Conservation (phyloP, 2,113 vertebrate species). For the Drymodes brunneopygia region DNA sequence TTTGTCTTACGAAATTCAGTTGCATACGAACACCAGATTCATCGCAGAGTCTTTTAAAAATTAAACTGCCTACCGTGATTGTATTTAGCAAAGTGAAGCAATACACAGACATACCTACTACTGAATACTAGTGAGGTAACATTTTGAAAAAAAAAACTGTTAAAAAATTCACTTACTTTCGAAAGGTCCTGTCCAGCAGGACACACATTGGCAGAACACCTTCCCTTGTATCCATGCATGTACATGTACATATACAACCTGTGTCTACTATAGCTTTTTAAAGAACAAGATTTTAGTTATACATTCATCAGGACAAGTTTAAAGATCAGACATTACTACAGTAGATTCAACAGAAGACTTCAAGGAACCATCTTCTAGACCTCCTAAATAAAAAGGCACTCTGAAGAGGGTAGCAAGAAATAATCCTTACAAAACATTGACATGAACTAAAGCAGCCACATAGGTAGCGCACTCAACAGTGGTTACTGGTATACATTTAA, state of each 20-base stretch:
- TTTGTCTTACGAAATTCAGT: slow-evolving; percentile 22
- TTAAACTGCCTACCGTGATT: slow-evolving; percentile 42
- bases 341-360: slow-evolving; percentile 43
- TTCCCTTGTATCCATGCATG: slow-evolving; percentile 61
- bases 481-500: background rate
- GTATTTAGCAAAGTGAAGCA: slow-evolving; percentile 49
- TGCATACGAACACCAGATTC: background rate
- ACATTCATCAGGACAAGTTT: slow-evolving; percentile 67
- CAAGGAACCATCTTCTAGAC: slow-evolving; percentile 18
- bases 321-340: slow-evolving; percentile 36
- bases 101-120: slow-evolving; percentile 41
- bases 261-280: slow-evolving; percentile 50
- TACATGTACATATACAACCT: slow-evolving; percentile 64
- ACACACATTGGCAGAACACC: slow-evolving; percentile 65
- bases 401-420: slow-evolving; percentile 23
- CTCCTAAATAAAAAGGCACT: slow-evolving; percentile 68
- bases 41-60: background rate
- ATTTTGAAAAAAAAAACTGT: slow-evolving; percentile 64
- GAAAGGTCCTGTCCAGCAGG: slow-evolving; percentile 75
- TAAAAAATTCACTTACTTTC: slow-evolving; percentile 65
- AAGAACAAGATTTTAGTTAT: slow-evolving; percentile 55
- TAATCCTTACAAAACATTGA: background rate
- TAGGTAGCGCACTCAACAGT: background rate
- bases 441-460: background rate
- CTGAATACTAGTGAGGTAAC: slow-evolving; percentile 69